phyloP scores from a whole-genome alignment of 1,140 invertebrate genomes.

The Hylaeus volcanicus region DNA sequence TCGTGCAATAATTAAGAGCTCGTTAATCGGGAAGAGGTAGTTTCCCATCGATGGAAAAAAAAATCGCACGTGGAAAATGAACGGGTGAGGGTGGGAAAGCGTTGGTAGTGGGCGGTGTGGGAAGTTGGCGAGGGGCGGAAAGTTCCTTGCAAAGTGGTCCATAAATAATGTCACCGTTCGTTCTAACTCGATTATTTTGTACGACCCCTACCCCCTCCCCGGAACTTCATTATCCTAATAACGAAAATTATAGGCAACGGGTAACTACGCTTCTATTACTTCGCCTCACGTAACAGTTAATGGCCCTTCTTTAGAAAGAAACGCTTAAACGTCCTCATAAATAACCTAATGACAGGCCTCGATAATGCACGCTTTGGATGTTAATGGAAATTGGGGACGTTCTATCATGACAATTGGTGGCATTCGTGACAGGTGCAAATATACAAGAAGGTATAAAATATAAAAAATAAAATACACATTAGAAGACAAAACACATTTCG shows the following conservation, averaged over 20 bases:
- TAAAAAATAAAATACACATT: too few relatives aligned
- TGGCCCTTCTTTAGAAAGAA: constrained; percentile 1
- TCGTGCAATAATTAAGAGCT: constrained; percentile 57
- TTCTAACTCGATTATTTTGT: constrained; percentile 30
- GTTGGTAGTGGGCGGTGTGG: neutral
- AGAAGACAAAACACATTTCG: too few relatives aligned
- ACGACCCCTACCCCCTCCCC: neutral
- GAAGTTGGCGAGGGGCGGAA: constrained; percentile 1
- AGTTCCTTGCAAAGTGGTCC: constrained; percentile 11
- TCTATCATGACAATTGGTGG: too few relatives aligned
- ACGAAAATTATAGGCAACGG: constrained; percentile 35
- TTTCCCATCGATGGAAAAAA: too few relatives aligned
- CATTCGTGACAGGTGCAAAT: too few relatives aligned
- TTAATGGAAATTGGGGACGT: too few relatives aligned
- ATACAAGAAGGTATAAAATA: too few relatives aligned
- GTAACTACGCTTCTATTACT: constrained; percentile 21
- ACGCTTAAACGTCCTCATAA: constrained; percentile 4
- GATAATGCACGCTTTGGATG: neutral
- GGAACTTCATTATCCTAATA: constrained; percentile 43
- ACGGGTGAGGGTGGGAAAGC: neutral
- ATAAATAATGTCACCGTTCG: constrained; percentile 39
- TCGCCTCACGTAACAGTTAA: constrained; percentile 18
- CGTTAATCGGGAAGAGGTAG: constrained; percentile 42
- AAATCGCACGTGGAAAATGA: neutral
- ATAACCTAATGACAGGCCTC: constrained; percentile 3